Base-by-base conservation (phyloP, 2,797 vertebrate species). In the Arctocebus calabarensis region DNA sequence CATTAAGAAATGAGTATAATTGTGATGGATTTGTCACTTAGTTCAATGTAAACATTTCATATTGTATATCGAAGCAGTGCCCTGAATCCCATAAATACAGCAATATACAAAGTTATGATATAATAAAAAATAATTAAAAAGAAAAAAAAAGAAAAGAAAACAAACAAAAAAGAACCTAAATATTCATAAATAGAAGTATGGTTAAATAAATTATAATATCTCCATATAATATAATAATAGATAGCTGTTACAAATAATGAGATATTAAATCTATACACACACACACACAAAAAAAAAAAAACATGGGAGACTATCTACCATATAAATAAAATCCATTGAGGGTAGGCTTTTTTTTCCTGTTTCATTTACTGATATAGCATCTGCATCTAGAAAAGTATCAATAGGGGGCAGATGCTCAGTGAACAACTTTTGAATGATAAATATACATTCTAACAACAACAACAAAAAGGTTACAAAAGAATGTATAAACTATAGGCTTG, bases 381-480 rank as follows among this genome's bases (percentile, higher is more conserved):
- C 55, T 61, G 23, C 14, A 74, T 48, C 57, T 73, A 19, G 61
- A 73, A 95, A 71, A 82, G 43, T 61, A 77, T 25, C 3, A 52
- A 77, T 29, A 55, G 20, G 55, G 8, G 83, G 20, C 48, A 71
- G 43, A 57, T 91, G 45, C 11, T 84, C 75, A 83, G 66, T 57
- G 59, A 86, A 78, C 13, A 86, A 13, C 23, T 74, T 94, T 74
- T 64, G 43, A 57, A 81, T 73, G 62, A 45, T 75, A 79, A 62
- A 40, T 88, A 14, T 61, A 71, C 75, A 89, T 75, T 23, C 91
- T 92, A 90, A 81, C 81, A 64, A 82, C 45, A 83, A 73, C 32
- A 14, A 55, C 16, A 45, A 85, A 5, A 16, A 43, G 32, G 27
- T 55, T 71, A 40, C 55, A 32, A 82, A 93, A 85, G 71, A 88